Evolutionary conservation across 1,140 invertebrate genomes (phyloP), one percentile per base, ranked within the genome.

Genomic region (Trichonephila inaurata): DNA sequence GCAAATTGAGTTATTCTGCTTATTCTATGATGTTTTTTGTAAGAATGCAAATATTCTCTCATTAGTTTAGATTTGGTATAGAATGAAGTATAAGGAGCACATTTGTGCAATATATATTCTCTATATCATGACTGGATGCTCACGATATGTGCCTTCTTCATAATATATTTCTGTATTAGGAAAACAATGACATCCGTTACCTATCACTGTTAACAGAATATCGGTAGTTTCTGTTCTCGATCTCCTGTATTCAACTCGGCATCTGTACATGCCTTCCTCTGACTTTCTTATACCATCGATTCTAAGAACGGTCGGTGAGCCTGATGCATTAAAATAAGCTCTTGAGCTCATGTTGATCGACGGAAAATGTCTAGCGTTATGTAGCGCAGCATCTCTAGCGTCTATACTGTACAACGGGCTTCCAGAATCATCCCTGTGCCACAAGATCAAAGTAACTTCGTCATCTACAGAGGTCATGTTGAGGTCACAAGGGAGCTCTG

Each of bases 401-500:
- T 95, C 95, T 58, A 95, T 44, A 8, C 94, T 94, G 87, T 95
- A 95, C 6, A 95, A 58, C n/a, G 95, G 95, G 72, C 72, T 94
- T 33, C 94, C 94, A n/a, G 94, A 91, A 77, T 95, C 93, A 94
- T 97, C 97, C 95, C 98, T 98, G 96, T 97, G 98, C 98, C 98
- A 98, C 95, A 98, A 98, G 94, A 98, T 97, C 93, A 98, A 96
- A 61, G 97, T 97, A 94, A 98, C 97, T 95, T 97, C 97, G 94
- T 98, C 97, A 95, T 97, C 97, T 1, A 96, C 95, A 58, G 97
- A 96, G 18, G 97, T 97, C 24, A 97, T 97, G 87, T 97, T 97
- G 94, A 98, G 97, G 96, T 98, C 97, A 96, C 98, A 98, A 28
- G 98, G 98, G 95, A 98, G 96, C 95, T 97, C 97, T 72, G 97